A percentile compares a stretch with the other conserved stretches of the same genome.
These are phyloP conservation scores for Eupithecia centaureata DNA, from an alignment of 2,888 invertebrate species.

Conservation along the genomic window DNA sequence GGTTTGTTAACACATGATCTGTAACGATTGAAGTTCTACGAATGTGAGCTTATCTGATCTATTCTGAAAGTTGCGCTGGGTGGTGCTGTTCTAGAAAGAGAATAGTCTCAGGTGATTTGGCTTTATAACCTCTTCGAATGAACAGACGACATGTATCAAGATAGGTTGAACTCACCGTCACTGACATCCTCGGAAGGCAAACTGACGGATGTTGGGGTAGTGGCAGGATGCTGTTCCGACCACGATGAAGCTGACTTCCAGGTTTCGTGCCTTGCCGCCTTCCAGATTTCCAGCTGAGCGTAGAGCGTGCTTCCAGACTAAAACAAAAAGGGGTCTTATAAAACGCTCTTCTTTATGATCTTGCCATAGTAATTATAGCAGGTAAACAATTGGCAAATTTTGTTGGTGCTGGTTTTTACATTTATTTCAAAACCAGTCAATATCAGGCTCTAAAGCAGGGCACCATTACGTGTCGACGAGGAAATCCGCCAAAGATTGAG, in stretches of 20 bases:
- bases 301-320: constrained; percentile 93
- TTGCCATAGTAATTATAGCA: background rate
- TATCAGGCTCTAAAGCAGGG: constrained; percentile 8
- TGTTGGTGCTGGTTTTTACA: background rate
- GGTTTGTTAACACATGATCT: background rate
- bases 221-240: constrained; percentile 74
- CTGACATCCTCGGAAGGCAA: constrained; percentile 87
- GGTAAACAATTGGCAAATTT: background rate
- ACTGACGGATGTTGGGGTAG: constrained; percentile 66
- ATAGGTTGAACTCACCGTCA: constrained; percentile 83
- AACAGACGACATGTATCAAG: background rate
- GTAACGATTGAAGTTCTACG: background rate
- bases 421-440: constrained; percentile 23
- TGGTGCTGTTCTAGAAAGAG: background rate
- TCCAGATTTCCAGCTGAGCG: constrained; percentile 96
- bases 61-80: background rate
- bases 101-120: background rate
- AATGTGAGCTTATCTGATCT: background rate
- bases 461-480: constrained; percentile 49
- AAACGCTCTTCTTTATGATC: background rate
- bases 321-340: constrained; percentile 46
- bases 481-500: constrained; percentile 63
- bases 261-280: constrained; percentile 88
- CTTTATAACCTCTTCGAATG: background rate
- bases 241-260: constrained; percentile 76